Evolutionary conservation across 2,113 vertebrate species (phyloP).

Genomic region (Syrrhaptes paradoxus): DNA sequence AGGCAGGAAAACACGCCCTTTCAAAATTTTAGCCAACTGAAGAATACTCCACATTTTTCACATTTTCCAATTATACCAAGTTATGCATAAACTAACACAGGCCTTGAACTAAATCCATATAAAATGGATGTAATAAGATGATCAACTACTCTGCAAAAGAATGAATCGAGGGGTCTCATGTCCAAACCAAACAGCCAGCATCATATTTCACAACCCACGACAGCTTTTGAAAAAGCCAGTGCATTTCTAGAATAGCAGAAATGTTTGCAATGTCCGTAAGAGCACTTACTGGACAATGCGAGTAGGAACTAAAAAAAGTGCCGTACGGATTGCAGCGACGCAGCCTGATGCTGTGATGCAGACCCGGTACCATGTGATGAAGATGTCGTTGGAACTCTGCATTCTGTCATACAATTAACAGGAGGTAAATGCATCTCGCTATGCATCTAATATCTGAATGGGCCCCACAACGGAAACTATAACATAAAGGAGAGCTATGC

Average conservation of each 20-base stretch:
- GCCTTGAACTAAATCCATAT: neutral
- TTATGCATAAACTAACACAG: neutral
- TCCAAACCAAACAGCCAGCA: conserved; percentile 1
- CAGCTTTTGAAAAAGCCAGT: neutral
- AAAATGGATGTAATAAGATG: neutral
- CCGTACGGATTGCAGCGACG: neutral
- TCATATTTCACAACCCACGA: neutral
- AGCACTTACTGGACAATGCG: neutral
- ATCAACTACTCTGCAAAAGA: neutral
- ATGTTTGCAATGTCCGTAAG: neutral
- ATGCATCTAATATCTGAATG: rapidly evolving
- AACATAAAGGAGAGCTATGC: neutral
- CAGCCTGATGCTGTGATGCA: rapidly evolving
- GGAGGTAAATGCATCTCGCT: neutral
- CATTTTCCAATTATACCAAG: conserved; percentile 17
- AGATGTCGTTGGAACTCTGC: rapidly evolving
- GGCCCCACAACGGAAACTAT: rapidly evolving
- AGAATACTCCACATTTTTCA: conserved; percentile 15
- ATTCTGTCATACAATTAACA: neutral
- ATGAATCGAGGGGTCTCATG: neutral
- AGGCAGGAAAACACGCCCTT: neutral
- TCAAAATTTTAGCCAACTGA: neutral
- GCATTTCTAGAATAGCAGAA: neutral
- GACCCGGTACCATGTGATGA: neutral
- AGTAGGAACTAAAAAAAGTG: neutral